phyloP scores from a whole-genome alignment of 2,888 invertebrate genomes.

The Dermolepida albohirtum region DNA sequence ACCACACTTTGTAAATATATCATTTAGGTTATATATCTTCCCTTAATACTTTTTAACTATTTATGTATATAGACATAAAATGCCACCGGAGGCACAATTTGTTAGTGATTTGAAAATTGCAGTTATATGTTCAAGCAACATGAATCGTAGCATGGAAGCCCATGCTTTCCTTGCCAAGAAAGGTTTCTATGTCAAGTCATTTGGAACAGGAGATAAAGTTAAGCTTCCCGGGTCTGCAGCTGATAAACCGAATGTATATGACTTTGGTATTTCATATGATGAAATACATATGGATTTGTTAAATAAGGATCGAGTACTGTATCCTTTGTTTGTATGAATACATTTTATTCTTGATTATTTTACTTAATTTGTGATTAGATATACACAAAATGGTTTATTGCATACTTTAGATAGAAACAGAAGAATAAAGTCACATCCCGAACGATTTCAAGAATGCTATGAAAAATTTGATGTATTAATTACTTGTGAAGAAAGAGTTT shows the following conservation, averaged over 20 bases:
- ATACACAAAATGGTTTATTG: conserved; percentile 97
- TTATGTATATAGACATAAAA: conserved; percentile 16
- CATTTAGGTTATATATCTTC: conserved; percentile 26
- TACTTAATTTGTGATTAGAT: conserved; percentile 67
- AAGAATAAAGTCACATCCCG: conserved; percentile 93
- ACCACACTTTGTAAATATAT: not conserved
- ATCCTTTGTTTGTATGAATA: conserved; percentile 65
- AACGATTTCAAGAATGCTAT: conserved; percentile 89
- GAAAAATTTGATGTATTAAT: conserved; percentile 96
- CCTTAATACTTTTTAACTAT: conserved; percentile 5
- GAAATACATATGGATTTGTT: conserved; percentile 94
- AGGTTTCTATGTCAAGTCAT: conserved; percentile 95
- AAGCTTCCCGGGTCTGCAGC: conserved; percentile 95
- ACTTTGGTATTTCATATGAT: conserved; percentile 95
- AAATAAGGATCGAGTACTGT: conserved; percentile 91
- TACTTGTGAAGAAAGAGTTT: conserved; percentile 98
- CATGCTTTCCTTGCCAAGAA: conserved; percentile 97
- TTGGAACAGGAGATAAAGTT: conserved; percentile 94
- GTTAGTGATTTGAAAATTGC: conserved; percentile 80
- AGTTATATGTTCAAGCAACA: conserved; percentile 98
- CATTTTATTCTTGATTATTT: conserved; percentile 41
- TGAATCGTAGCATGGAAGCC: conserved; percentile 99
- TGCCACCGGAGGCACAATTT: conserved; percentile 41
- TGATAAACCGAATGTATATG: conserved; percentile 96
- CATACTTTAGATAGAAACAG: conserved; percentile 98